Evolutionary conservation across 2,113 vertebrate genomes (phyloP).

Genomic region (Bufo bufo): DNA sequence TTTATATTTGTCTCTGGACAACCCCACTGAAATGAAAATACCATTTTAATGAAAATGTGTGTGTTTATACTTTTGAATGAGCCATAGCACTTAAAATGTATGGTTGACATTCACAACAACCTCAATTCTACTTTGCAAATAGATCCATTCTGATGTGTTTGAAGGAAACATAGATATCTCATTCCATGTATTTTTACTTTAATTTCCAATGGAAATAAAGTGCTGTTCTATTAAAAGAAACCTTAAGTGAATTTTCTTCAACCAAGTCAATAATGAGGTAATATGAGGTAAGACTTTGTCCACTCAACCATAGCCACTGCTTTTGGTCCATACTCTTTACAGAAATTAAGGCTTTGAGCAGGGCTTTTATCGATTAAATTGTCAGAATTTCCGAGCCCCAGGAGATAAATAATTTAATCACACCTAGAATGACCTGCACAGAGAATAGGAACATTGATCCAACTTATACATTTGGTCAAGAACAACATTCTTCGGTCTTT

Average conservation of each 20-base stretch:
- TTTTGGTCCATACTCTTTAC: background rate
- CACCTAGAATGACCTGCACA: background rate
- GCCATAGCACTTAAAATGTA: too few species aligned
- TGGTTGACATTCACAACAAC: too few species aligned
- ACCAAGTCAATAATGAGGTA: background rate
- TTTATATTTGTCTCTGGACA: too few species aligned
- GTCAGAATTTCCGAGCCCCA: background rate
- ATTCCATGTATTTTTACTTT: background rate
- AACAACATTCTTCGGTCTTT: background rate
- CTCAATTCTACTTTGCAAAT: too few species aligned
- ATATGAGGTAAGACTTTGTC: background rate
- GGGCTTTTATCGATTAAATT: background rate
- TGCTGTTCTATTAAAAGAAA: background rate
- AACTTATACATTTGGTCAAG: background rate
- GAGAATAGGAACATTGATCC: conserved; percentile 6
- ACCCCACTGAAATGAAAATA: too few species aligned
- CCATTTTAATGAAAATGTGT: too few species aligned
- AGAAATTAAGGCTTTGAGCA: background rate
- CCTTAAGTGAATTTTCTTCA: background rate
- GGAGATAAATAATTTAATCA: conserved; percentile 9
- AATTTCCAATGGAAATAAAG: background rate
- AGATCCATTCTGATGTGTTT: background rate
- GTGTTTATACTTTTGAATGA: too few species aligned
- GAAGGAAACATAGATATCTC: background rate
- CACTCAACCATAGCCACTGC: background rate